Evolutionary conservation across 2,113 vertebrate species (phyloP), one percentile per base, ranked within the genome.

Genomic region (Dermatemys mawii): DNA sequence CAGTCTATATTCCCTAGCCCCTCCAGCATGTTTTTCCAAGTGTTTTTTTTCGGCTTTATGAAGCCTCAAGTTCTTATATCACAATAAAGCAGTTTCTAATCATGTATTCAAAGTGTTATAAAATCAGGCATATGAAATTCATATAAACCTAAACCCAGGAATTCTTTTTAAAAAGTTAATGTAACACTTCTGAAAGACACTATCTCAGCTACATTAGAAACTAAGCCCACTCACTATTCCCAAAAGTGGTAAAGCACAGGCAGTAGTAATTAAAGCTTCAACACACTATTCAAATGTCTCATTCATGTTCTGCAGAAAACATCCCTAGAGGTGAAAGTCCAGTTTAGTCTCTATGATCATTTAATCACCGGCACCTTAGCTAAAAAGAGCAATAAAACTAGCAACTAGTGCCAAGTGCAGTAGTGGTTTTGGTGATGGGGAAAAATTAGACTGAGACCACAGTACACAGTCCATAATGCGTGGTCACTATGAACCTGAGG

Each of bases 201-300:
- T 91, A 35, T 78, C 92, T 46, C 3, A 49, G 76, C 89, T 95
- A 48, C 27, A 35, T 54, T 27, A 88, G 38, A 63, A 95, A 85
- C 3, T 83, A 60, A 54, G 91, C 50, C 88, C 9, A 38, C 67
- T 79, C 9, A 38, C 67, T 79, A n/a, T 48, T 86, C 46, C 46
- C 70, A 86, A 73, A 85, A 76, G 70, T 2, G 21, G 41, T 12
- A n/a, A 83, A 75, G 22, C 14, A 16, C 29, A 60, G 17, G 10
- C 73, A 87, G 89, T 82, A 93, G 93, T 81, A 90, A 94, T 76
- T 92, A 93, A 89, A 93, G 35, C 46, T 90, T 85, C 44, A 60
- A 87, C 88, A 86, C 75, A 93, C 24, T 29, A 63, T 24, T 79
- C 5, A 55, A 92, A 92, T 55, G 55, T 35, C 51, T 85, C 79